Evolutionary conservation across 2,888 invertebrate genomes (phyloP), one percentile per base, ranked within the genome.

Genomic region (Heteromyza rotundicornis): DNA sequence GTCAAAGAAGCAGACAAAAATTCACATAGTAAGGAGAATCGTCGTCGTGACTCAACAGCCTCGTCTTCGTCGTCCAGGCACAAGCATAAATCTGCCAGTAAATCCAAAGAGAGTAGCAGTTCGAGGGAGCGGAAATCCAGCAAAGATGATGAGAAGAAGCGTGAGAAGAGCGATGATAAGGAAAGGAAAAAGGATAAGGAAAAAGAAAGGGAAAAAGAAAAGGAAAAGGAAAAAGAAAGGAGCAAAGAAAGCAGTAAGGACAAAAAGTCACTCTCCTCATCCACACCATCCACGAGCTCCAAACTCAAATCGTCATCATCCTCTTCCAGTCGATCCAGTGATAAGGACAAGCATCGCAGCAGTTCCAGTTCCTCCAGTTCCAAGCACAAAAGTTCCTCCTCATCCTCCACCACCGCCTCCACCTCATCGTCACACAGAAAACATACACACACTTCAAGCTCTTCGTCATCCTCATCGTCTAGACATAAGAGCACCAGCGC

Each of bases 351-450:
- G 16, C 65, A 67, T 22, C 64, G 57, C 0, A 59, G 64, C 2
- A 74, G 70, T 3, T 68, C 72, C 24, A 70, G 68, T 57, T 61
- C 65, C n/a, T n/a, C n/a, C 19, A 61, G 57, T 51, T 68, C 62
- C 22, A 76, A 65, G 57, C 71, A 69, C 44, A 74, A 72, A 54
- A 55, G 56, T 52, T 63, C 72, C 2, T 66, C 74, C 23, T 66
- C 68, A 1, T 64, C 68, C 2, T 63, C 72, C 2, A 66, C 74
- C 23, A 65, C 68, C 1, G 62, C 68, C 2, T 62, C 66, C 50
- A 61, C 69, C 17, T 67, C 70, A 1, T 69, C 73, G 12, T 70
- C 70, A 2, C 65, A 62, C 17, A 66, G 35, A 1, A 74, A 72
- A 32, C 52, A n/a, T 56, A 55, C 23, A 44, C n/a, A 44, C 8